Evolutionary conservation across 2,888 invertebrate species (phyloP).

Genomic region (Drepanosiphum platanoidis): DNA sequence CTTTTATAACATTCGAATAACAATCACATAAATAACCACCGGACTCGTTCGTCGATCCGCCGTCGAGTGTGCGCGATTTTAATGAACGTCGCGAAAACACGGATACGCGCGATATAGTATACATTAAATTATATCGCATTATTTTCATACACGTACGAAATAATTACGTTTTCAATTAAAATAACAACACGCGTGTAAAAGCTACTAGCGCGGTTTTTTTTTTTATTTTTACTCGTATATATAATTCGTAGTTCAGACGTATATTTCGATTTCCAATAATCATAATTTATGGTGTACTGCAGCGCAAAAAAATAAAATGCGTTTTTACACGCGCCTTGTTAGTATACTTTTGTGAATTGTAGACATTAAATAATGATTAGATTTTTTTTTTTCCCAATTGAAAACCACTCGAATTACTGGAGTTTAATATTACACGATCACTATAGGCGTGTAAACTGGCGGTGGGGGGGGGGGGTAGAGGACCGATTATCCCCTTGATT

Average conservation of each 20-base stretch:
- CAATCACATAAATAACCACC: constrained; percentile 37
- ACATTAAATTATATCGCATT: background rate
- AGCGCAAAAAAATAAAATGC: too few species aligned
- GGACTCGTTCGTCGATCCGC: background rate
- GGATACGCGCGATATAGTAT: background rate
- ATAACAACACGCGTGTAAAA: constrained; percentile 7
- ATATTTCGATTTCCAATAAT: background rate
- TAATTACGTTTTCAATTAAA: constrained; percentile 36
- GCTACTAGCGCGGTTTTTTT: background rate
- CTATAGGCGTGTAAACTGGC: too few species aligned
- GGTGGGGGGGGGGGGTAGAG: too few species aligned
- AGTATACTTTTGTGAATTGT: background rate
- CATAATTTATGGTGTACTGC: background rate
- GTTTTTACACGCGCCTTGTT: background rate
- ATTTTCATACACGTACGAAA: background rate
- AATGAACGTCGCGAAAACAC: background rate
- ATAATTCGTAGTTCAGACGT: background rate
- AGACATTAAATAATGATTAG: too few species aligned
- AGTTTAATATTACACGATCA: too few species aligned
- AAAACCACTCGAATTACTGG: too few species aligned
- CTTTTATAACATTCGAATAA: constrained; percentile 31
- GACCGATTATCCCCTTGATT: too few species aligned
- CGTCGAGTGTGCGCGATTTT: background rate
- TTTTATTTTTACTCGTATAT: background rate
- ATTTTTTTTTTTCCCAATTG: background rate